Evolutionary conservation across 2,113 vertebrate genomes (phyloP), one percentile per base, ranked within the genome.

Genomic region (Corythaeola cristata): DNA sequence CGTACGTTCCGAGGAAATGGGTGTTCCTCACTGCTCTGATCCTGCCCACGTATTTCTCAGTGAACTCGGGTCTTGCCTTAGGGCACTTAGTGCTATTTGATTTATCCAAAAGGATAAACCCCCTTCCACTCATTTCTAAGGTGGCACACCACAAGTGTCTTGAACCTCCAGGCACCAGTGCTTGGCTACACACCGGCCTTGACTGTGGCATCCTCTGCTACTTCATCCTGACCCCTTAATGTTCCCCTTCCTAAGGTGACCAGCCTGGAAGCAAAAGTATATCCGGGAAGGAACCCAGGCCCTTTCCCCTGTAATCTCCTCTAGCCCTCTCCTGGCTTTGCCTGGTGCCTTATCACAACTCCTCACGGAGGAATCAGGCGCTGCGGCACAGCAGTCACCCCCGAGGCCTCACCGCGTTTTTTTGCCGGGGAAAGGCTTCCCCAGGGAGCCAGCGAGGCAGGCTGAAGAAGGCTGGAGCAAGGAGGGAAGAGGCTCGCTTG

Each of bases 401-500:
- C n/a, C 0, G 3, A 47, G 52, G 52, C 72, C 79, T 50, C 55
- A 9, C 37, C 1, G 4, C 39, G 11, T 39, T 39, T 5, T 22
- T 15, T 64, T 41, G 55, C 83, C 2, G 33, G 21, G 18, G 52
- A 84, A 85, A 69, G 35, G 47, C 39, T 28, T 47, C 73, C 63
- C 39, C 16, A 2, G 55, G 63, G 66, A 56, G n/a, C 24, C 58
- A 50, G 72, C 1, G 2, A 66, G 58, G 72, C 27, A 60, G 62
- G 26, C 81, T 12, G 75, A 45, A 37, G 32, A 37, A 41, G 32
- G 33, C 35, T 22, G 58, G 37, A 66, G 75, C 32, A 18, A 19
- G 44, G 39, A 74, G 59, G 73, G 45, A 93, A 90, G 91, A 37
- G 49, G 45, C 72, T 93, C n/a, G 69, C 86, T 94, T 92, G 96